Evolutionary conservation across 2,888 invertebrate genomes (phyloP).

Genomic region (Lepidochitona cinerea): DNA sequence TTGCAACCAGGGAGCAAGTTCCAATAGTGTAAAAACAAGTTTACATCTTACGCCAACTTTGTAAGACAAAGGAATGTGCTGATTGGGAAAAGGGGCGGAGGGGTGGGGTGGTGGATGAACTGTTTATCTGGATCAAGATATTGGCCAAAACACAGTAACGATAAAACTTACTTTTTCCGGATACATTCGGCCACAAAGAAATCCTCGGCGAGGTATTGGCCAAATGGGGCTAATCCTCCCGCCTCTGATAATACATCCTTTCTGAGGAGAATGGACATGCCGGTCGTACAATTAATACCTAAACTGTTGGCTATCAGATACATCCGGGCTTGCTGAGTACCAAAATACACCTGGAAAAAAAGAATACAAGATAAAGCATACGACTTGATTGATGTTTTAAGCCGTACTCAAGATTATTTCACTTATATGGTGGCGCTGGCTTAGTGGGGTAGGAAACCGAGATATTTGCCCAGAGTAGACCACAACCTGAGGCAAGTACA

Average conservation of each 20-base stretch:
- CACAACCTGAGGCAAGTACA: too few relatives aligned
- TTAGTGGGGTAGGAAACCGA: too few relatives aligned
- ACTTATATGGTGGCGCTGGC: too few relatives aligned
- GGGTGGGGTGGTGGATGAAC: neutral
- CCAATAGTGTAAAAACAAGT: too few relatives aligned
- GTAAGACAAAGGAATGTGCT: neutral
- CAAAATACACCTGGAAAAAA: constrained; percentile 85
- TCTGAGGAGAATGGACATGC: constrained; percentile 96
- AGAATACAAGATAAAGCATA: too few relatives aligned
- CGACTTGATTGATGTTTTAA: too few relatives aligned
- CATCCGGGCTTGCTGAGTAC: constrained; percentile 95
- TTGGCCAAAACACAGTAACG: too few relatives aligned
- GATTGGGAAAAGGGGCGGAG: neutral
- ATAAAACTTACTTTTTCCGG: constrained; percentile 77
- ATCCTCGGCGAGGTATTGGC: constrained; percentile 97
- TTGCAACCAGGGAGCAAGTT: too few relatives aligned
- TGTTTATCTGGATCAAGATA: too few relatives aligned
- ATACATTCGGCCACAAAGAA: constrained; percentile 96
- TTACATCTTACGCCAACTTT: too few relatives aligned
- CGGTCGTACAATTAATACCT: constrained; percentile 96
- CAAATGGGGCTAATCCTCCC: constrained; percentile 92
- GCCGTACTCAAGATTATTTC: too few relatives aligned
- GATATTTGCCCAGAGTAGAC: too few relatives aligned
- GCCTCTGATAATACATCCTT: constrained; percentile 88
- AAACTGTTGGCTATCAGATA: constrained; percentile 93